Evolutionary conservation across 1,140 invertebrate genomes (phyloP).

Genomic region (Drosophila willistoni): DNA sequence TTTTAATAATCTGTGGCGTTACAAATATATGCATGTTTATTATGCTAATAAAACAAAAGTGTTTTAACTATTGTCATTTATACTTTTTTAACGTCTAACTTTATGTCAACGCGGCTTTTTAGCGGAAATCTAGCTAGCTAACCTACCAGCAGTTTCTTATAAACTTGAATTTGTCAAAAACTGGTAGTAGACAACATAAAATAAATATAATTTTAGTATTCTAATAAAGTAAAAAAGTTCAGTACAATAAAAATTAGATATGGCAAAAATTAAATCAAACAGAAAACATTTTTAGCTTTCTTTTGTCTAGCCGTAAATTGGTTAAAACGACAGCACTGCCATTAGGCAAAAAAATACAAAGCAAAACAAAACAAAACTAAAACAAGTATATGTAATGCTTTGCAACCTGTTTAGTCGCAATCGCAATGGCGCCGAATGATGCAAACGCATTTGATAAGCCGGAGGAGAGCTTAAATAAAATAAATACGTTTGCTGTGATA

Average conservation of each 20-base stretch:
- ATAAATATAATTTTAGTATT: no score
- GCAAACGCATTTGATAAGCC: not conserved
- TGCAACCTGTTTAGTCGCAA: not conserved
- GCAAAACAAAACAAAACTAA: not conserved
- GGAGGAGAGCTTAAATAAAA: conserved; percentile 11
- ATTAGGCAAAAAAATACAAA: not conserved
- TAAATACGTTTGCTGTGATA: conserved; percentile 66
- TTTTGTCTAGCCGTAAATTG: not conserved
- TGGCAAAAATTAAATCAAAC: no score
- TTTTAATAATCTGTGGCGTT: conserved; percentile 15
- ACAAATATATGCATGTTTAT: not conserved
- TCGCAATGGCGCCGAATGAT: conserved; percentile 23
- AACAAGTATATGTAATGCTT: not conserved
- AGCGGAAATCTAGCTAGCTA: no score
- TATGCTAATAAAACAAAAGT: conserved; percentile 16
- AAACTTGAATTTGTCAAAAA: no score
- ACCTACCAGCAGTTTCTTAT: no score
- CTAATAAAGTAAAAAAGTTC: no score
- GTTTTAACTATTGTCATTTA: not conserved
- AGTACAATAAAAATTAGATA: no score
- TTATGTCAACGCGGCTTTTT: no score
- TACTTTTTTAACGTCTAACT: not conserved
- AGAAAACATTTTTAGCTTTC: no score
- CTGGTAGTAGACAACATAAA: no score
- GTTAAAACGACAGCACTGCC: not conserved